Evolutionary conservation across 1,140 invertebrate species (phyloP).

Genomic region (Philaenus spumarius): DNA sequence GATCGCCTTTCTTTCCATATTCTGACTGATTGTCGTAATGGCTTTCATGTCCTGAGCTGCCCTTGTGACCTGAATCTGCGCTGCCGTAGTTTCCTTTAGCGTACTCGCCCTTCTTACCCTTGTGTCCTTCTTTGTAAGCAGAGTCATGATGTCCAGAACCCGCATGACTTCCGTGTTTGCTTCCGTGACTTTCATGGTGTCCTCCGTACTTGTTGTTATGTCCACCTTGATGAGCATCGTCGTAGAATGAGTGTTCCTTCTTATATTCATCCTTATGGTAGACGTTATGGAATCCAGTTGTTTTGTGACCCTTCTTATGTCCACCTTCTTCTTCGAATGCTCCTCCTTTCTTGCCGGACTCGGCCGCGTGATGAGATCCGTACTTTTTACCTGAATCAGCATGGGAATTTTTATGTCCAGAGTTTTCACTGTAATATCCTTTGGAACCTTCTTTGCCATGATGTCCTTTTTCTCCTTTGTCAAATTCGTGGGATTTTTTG

Average conservation of each 20-base stretch:
- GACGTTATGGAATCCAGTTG: constrained; percentile 61
- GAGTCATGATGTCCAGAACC: constrained; percentile 45
- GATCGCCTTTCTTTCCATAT: constrained; percentile 39
- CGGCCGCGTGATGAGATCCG: constrained; percentile 43
- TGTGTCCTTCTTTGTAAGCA: constrained; percentile 39
- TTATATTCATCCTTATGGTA: constrained; percentile 68
- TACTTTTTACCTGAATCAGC: constrained; percentile 40
- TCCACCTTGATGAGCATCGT: constrained; percentile 56
- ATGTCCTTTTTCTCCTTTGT: constrained; percentile 44
- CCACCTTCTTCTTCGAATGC: constrained; percentile 53
- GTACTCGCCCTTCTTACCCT: constrained; percentile 40
- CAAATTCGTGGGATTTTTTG: constrained; percentile 52
- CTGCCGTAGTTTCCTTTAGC: constrained; percentile 43
- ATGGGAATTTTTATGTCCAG: constrained; percentile 27
- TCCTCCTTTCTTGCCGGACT: constrained; percentile 57
- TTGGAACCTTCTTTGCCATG: constrained; percentile 27
- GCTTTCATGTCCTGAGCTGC: constrained; percentile 37
- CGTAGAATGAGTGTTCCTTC: constrained; percentile 65
- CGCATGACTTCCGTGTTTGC: constrained; percentile 40
- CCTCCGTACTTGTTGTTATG: constrained; percentile 49
- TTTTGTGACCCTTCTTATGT: constrained; percentile 59
- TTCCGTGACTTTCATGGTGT: constrained; percentile 42
- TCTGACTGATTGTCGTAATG: constrained; percentile 37
- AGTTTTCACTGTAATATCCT: constrained; percentile 24
- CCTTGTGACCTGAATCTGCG: constrained; percentile 41